Evolutionary conservation across 2,888 invertebrate genomes (phyloP).

Genomic region (Agrochola litura): DNA sequence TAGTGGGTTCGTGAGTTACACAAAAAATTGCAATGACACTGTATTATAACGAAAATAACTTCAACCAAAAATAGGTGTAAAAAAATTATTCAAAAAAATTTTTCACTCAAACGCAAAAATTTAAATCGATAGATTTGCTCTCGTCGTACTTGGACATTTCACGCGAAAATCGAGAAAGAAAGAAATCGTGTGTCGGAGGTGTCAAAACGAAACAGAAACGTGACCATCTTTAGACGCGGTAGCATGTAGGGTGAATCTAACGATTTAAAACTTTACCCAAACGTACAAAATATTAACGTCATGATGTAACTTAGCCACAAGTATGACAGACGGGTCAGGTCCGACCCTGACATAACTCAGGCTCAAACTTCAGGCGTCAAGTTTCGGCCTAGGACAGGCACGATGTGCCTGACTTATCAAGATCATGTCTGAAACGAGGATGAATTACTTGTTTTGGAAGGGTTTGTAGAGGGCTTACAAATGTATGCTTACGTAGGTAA

Average conservation of each 20-base stretch:
- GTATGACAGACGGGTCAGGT: constrained; percentile 3
- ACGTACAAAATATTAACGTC: constrained; percentile 1
- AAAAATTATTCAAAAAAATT: no score
- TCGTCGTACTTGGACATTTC: not conserved
- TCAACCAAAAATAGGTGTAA: no score
- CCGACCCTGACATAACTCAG: constrained; percentile 33
- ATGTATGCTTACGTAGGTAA: not conserved
- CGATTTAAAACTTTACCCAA: not conserved
- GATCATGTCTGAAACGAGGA: constrained; percentile 28
- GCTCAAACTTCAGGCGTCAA: constrained; percentile 8
- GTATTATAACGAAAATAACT: not conserved
- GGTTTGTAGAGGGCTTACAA: not conserved
- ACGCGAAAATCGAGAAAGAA: not conserved
- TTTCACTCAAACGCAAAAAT: not conserved
- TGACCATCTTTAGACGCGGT: not conserved
- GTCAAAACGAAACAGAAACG: not conserved
- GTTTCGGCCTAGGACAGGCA: constrained; percentile 12
- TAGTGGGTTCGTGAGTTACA: no score
- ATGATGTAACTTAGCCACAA: not conserved
- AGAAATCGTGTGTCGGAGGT: not conserved
- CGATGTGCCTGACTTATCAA: constrained; percentile 29
- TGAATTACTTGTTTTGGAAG: constrained; percentile 19
- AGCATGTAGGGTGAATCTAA: not conserved
- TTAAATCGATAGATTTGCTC: not conserved
- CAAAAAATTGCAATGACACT: not conserved